Base-by-base conservation (phyloP, 1,140 invertebrate genomes). In the Microvelia longipes region DNA sequence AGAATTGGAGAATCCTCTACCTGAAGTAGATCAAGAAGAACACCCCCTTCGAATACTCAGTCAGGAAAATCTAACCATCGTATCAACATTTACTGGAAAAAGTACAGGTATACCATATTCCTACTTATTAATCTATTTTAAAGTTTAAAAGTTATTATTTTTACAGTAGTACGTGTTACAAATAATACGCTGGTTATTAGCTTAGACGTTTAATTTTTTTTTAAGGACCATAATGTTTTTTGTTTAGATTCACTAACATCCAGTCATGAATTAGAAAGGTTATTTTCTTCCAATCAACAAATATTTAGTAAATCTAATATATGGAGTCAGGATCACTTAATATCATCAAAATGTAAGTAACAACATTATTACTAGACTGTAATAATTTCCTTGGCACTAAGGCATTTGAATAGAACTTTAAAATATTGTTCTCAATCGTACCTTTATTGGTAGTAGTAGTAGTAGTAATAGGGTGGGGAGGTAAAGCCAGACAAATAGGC, bases 51-150 rank as follows among this genome's bases (percentile, higher is more conserved):
- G 90, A 74, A 90, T 93, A 75, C 82, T 94, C 14, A 94, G 92
- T 77, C 90, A 94, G 79, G 91, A 93, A 80, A 94, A 93, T 79
- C 81, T 94, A 70, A 93, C 92, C 13, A 87, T 93, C 28, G 90
- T 93, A 11, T 94, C 92, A 25, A 91, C 90, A 15, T 92, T 93
- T 74, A 90, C 88, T 73, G 85, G 85, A 85, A 73, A 77, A 68
- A 68, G 29, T 62, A 28, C 30, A 70, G 26, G 29, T 27, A 62
- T 28, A 67, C 11, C 11, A 28, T 2, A 27, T 29, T 15, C 28
- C 25, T 28, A 2, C 13, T 26, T 15, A 27, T 28, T 29, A 5
- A 26, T 28, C 27, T 25, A 5, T 24, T 24, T 19, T 0, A 13
- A 64, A 68, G 0, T 28, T 69, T 11, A 50, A 11, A 28, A 25